Conservation (phyloP, 2,113 vertebrate genomes). For the Osmerus mordax region DNA sequence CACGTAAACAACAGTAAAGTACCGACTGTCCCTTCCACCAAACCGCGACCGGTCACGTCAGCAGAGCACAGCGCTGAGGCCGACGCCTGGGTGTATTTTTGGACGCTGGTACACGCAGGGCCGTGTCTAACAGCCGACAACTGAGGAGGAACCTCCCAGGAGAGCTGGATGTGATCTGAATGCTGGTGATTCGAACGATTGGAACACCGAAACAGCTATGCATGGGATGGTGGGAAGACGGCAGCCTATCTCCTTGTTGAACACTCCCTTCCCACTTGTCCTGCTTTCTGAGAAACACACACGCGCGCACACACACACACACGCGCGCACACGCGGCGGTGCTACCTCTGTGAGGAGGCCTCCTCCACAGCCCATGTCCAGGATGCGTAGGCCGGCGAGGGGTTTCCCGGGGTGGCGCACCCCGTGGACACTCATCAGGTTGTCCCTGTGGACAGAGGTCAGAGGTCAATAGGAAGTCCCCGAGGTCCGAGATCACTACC, state of each 20-base stretch:
- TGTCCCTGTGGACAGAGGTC: slow-evolving; percentile 76
- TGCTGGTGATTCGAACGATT: slow-evolving; percentile 19
- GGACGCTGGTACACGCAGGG: slow-evolving; percentile 18
- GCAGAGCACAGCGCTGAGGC: slow-evolving; percentile 11
- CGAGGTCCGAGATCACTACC: too few species aligned
- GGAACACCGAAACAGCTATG: neutral
- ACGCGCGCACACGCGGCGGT: neutral
- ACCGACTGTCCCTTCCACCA: slow-evolving; percentile 60
- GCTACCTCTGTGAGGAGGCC: slow-evolving; percentile 89
- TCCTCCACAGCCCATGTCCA: slow-evolving; percentile 94
- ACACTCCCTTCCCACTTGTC: neutral
- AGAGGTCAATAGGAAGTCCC: slow-evolving; percentile 6
- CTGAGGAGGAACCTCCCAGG: neutral
- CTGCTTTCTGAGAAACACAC: neutral
- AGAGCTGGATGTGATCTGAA: slow-evolving; percentile 30
- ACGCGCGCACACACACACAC: neutral
- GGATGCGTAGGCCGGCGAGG: slow-evolving; percentile 79
- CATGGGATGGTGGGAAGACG: neutral
- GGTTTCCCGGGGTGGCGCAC: slow-evolving; percentile 76
- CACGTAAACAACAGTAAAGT: slow-evolving; percentile 55
- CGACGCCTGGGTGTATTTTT: slow-evolving; percentile 33
- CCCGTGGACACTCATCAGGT: slow-evolving; percentile 77
- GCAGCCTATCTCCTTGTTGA: slow-evolving; percentile 5
- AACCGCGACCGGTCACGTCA: slow-evolving; percentile 56
- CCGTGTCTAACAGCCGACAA: slow-evolving; percentile 6